Percentiles rank a stretch among this genome's conserved stretches.
phyloP scores from a whole-genome alignment of 1,140 invertebrate species.

The Probaryconus sp. region DNA sequence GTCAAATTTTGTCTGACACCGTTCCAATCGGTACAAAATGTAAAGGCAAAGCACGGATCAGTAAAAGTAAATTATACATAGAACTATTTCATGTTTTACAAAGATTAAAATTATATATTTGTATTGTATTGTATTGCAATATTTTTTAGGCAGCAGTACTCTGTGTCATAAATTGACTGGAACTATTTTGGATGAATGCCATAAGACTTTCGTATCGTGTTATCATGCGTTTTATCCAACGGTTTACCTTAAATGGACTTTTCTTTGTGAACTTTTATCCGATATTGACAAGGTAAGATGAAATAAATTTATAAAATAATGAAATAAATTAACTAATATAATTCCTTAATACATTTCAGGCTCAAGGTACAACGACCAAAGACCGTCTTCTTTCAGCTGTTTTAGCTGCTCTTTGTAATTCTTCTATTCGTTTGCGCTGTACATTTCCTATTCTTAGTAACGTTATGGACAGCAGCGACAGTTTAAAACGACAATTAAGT shows the following conservation, averaged over 20 bases:
- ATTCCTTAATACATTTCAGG: slow-evolving; percentile 45
- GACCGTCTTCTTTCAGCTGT: slow-evolving; percentile 89
- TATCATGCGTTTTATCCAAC: slow-evolving; percentile 98
- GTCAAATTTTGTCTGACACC: slow-evolving; percentile 89
- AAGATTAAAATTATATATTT: slow-evolving; percentile 1
- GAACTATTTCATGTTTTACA: too few species aligned
- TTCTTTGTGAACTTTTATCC: slow-evolving; percentile 90
- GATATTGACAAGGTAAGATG: slow-evolving; percentile 86
- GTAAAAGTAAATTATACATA: slow-evolving; percentile 64
- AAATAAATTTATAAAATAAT: not conserved
- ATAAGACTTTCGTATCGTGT: slow-evolving; percentile 92
- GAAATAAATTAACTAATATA: slow-evolving; percentile 1
- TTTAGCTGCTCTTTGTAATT: slow-evolving; percentile 88
- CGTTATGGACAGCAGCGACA: slow-evolving; percentile 78
- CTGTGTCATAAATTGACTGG: slow-evolving; percentile 78
- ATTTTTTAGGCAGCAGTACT: slow-evolving; percentile 37
- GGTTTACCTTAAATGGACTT: slow-evolving; percentile 93
- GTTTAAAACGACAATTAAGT: slow-evolving; percentile 80
- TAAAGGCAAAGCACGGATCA: slow-evolving; percentile 67
- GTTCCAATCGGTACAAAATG: slow-evolving; percentile 78
- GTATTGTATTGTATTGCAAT: slow-evolving; percentile 2
- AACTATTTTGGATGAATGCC: slow-evolving; percentile 91
- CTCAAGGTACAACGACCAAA: slow-evolving; percentile 75
- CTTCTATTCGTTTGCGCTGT: slow-evolving; percentile 86
- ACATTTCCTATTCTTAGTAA: slow-evolving; percentile 85